Percentiles rank a stretch among this genome's conserved stretches.
phyloP scores from a whole-genome alignment of 2,797 vertebrate genomes.

The Apogon hyalosoma region DNA sequence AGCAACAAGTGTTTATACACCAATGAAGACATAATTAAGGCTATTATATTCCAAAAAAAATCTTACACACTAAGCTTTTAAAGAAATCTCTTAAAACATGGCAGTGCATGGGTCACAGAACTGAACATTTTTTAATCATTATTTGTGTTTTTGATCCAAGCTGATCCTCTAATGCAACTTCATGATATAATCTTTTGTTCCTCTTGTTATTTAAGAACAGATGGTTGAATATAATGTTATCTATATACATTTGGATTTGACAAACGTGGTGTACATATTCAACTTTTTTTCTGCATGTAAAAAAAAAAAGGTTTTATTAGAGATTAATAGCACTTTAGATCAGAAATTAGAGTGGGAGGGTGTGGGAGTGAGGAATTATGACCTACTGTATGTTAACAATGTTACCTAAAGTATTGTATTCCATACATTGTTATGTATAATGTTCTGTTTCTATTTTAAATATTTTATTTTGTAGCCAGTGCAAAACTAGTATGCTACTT shows the following conservation, averaged over 20 bases:
- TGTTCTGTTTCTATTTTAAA: neutral
- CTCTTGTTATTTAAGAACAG: slow-evolving; percentile 11
- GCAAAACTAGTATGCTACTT: slow-evolving; percentile 27
- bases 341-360: neutral
- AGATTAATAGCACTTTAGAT: slow-evolving; percentile 35
- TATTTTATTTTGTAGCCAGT: slow-evolving; percentile 44
- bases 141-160: slow-evolving; percentile 17
- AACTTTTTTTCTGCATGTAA: slow-evolving; percentile 40
- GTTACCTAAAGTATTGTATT: slow-evolving; percentile 46
- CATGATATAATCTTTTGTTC: neutral
- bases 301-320: slow-evolving; percentile 22
- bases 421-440: slow-evolving; percentile 19
- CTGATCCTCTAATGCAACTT: slow-evolving; percentile 27
- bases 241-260: slow-evolving; percentile 24
- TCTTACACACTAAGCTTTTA: slow-evolving; percentile 1
- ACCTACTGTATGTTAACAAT: slow-evolving; percentile 10
- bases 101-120: slow-evolving; percentile 13
- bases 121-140: slow-evolving; percentile 3
- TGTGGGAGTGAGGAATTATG: slow-evolving; percentile 1
- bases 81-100: slow-evolving; percentile 10
- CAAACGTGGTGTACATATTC: slow-evolving; percentile 50
- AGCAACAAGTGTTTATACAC: too few species aligned
- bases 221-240: slow-evolving; percentile 24
- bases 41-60: too few species aligned
- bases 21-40: too few species aligned